Conservation (phyloP, 2,888 invertebrate species). For the Fragum whitleyi region DNA sequence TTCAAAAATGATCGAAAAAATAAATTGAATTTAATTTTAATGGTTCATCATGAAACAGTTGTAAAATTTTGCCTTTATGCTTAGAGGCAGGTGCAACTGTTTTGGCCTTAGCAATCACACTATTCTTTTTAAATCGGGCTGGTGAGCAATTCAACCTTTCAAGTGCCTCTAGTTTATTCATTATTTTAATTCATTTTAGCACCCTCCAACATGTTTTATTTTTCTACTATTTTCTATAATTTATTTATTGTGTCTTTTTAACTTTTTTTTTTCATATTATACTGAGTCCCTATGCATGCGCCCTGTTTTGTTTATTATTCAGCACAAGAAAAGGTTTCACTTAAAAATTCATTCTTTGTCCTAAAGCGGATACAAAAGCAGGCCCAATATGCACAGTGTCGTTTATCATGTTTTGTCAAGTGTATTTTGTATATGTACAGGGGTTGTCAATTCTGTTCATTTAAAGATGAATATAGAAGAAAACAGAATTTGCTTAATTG, state of each 20-base stretch:
- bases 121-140: too few relatives aligned
- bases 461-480: too few relatives aligned
- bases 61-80: too few relatives aligned
- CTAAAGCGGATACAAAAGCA: neutral
- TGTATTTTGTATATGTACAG: conserved; percentile 35
- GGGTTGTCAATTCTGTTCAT: conserved; percentile 18
- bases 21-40: too few relatives aligned
- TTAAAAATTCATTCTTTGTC: neutral
- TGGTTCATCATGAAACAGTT: too few relatives aligned
- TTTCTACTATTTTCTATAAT: neutral
- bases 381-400: conserved; percentile 53
- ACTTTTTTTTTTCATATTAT: neutral
- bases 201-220: neutral
- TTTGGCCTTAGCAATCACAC: too few relatives aligned
- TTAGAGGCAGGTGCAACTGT: too few relatives aligned
- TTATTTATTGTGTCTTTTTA: neutral
- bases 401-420: conserved; percentile 42
- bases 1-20: too few relatives aligned
- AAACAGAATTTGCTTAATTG: too few relatives aligned
- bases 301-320: neutral
- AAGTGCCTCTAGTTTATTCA: too few relatives aligned
- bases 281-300: neutral
- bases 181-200: neutral
- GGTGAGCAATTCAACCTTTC: too few relatives aligned
- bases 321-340: neutral